These are phyloP conservation scores for Rhadinocentrus ornatus DNA, from an alignment of 2,797 vertebrate species.

Conservation along the genomic window DNA sequence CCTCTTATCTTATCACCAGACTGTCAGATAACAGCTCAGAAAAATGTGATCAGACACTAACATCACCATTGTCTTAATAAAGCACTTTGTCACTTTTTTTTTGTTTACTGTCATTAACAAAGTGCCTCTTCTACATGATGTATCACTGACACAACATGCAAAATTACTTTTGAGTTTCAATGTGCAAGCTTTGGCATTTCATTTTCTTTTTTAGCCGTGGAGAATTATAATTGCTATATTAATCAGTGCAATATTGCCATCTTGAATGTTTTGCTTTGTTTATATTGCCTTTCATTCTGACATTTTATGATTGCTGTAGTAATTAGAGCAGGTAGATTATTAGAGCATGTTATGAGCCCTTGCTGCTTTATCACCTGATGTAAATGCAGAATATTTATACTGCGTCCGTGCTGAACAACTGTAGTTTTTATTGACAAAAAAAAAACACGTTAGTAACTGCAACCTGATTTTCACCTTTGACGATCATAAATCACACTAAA, in stretches of 20 bases:
- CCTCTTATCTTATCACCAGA: constrained; percentile 61
- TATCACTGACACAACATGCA: constrained; percentile 25
- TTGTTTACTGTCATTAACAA: constrained; percentile 53
- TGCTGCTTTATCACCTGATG: constrained; percentile 82
- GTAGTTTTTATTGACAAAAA: constrained; percentile 74
- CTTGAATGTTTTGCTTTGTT: constrained; percentile 80
- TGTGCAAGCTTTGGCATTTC: constrained; percentile 41
- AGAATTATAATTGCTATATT: constrained; percentile 70
- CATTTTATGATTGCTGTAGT: constrained; percentile 83
- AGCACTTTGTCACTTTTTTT: constrained; percentile 59
- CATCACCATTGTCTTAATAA: constrained; percentile 61
- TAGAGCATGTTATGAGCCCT: constrained; percentile 83
- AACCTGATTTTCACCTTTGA: constrained; percentile 11
- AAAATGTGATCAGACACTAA: constrained; percentile 60
- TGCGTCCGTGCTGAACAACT: constrained; percentile 75
- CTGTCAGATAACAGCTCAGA: constrained; percentile 57
- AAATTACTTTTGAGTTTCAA: constrained; percentile 47
- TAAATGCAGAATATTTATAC: constrained; percentile 84
- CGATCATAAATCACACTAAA: background rate
- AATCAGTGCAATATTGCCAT: constrained; percentile 77
- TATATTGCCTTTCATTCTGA: constrained; percentile 81
- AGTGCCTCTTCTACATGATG: constrained; percentile 38
- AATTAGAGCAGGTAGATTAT: constrained; percentile 86
- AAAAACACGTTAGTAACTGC: constrained; percentile 38
- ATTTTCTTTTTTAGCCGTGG: constrained; percentile 41